These are phyloP conservation scores for Scolanthus callimorphus DNA, from an alignment of 92 coral and sea anemone species.

Conservation along the genomic window DNA sequence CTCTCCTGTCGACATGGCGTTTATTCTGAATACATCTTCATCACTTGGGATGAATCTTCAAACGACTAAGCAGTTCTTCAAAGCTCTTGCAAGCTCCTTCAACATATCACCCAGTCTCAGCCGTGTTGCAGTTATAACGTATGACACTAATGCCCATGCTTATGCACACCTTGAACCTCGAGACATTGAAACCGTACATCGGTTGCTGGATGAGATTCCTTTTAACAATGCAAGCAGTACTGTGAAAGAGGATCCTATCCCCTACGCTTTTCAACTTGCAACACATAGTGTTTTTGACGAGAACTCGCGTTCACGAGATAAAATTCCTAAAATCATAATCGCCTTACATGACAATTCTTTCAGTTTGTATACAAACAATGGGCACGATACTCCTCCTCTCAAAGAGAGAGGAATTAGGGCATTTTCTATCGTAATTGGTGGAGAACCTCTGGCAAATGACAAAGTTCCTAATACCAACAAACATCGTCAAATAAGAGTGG, in stretches of 20 bases:
- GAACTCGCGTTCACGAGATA: not conserved
- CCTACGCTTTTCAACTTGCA: not conserved
- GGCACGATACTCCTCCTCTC: not conserved
- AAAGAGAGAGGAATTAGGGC: not conserved
- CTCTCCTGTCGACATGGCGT: not conserved
- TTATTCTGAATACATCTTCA: not conserved
- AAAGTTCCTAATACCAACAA: too few species aligned
- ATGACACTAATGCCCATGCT: not conserved
- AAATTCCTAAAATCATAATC: not conserved
- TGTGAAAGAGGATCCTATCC: not conserved
- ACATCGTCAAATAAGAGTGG: too few species aligned
- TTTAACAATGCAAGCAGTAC: not conserved
- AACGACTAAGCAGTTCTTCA: not conserved
- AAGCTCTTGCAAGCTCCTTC: not conserved
- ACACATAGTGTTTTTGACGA: not conserved
- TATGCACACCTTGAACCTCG: not conserved
- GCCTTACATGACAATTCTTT: not conserved
- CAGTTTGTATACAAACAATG: not conserved
- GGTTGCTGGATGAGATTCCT: not conserved
- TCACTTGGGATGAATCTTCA: not conserved
- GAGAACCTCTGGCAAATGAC: too few species aligned
- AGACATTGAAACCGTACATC: not conserved
- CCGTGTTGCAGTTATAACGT: not conserved
- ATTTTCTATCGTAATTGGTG: not conserved
- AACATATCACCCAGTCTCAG: not conserved